Base-by-base conservation (phyloP, 2,113 vertebrate species). In the Istiophorus platypterus region DNA sequence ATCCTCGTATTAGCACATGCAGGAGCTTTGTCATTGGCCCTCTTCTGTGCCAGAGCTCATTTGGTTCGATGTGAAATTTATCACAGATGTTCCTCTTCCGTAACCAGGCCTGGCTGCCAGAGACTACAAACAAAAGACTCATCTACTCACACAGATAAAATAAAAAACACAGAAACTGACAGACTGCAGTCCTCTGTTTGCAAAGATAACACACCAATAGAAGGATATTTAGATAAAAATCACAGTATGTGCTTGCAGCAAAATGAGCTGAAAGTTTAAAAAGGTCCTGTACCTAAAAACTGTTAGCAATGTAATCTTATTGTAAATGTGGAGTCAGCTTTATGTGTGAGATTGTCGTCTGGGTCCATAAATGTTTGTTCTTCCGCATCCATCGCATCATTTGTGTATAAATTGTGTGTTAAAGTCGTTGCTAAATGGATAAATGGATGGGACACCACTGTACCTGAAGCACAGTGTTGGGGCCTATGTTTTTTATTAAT, bases 401-500 rank as follows among this genome's bases (percentile, higher is more conserved):
- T 84, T 82, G 52, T 85, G 31, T 52, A 29, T 82, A 45, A 41
- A 31, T 52, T 75, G 56, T 72, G 66, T 64, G 74, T 78, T 81
- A 69, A 72, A 85, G 77, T 54, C 52, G 5, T 41, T 80, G 77
- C 78, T 92, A 90, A 92, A 89, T 80, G 81, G 91, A 77, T 92
- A 88, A 93, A 92, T 86, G 85, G 89, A 93, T 79, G 82, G 78
- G 86, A 87, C 90, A 75, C 56, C 49, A 56, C 80, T 85, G 49
- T 80, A 90, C 85, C 80, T 85, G 82, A 75, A 84, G 78, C 52
- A n/a, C 88, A 90, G 90, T 85, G 88, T 92, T 83, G 66, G 76
- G 65, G 26, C 78, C 88, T 61, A 41, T 81, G 84, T 74, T 89
- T 82, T 92, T 95, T 94, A 98, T 97, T 97, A 96, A 97, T 96